Evolutionary conservation across 2,113 vertebrate species (phyloP).

Genomic region (Sclerurus mexicanus): DNA sequence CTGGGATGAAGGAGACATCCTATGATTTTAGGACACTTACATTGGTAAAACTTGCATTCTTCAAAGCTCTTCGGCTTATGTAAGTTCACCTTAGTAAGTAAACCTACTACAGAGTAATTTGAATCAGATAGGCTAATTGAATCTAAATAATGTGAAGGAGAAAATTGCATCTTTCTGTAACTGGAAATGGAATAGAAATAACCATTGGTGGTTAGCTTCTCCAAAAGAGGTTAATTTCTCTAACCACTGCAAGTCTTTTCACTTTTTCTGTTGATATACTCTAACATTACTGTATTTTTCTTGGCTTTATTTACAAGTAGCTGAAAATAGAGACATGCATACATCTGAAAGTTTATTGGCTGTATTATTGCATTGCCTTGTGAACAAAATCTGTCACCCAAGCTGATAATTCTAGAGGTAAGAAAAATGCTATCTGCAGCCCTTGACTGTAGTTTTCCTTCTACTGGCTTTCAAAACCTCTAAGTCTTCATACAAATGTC

Average conservation of each 20-base stretch:
- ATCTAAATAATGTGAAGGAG: neutral
- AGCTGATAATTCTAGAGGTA: neutral
- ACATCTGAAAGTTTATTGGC: neutral
- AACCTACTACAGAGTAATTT: neutral
- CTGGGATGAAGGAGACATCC: neutral
- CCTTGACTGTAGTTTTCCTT: neutral
- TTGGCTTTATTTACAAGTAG: neutral
- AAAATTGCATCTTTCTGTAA: neutral
- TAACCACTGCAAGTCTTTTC: neutral
- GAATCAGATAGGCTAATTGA: neutral
- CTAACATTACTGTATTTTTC: neutral
- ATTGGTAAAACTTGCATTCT: neutral
- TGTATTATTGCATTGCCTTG: neutral
- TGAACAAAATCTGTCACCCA: neutral
- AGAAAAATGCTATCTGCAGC: neutral
- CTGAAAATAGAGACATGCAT: neutral
- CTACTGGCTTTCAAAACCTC: neutral
- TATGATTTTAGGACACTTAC: neutral
- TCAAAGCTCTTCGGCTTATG: neutral
- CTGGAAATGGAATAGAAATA: neutral
- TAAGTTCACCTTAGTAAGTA: neutral
- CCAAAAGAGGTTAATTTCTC: neutral
- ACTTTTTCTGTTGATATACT: neutral
- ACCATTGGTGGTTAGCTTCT: neutral
- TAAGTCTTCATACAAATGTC: neutral